Conservation (phyloP, 2,888 invertebrate species). For the Bugulina stolonifera region DNA sequence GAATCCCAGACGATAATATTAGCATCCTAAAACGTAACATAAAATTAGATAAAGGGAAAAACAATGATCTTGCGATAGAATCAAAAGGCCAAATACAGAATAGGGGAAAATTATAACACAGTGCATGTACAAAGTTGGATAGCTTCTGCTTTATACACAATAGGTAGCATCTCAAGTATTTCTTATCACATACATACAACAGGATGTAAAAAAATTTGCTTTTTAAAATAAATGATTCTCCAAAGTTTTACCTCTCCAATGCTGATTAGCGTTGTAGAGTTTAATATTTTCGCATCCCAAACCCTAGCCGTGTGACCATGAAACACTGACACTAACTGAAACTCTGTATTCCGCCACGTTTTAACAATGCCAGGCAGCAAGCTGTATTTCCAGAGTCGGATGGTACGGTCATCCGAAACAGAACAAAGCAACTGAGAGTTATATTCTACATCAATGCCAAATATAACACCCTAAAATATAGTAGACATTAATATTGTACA, state of each 20-base stretch:
- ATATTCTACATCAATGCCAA: background rate
- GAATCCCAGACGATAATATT: background rate
- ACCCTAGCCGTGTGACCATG: background rate
- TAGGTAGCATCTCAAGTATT: too few relatives aligned
- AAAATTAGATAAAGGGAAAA: too few relatives aligned
- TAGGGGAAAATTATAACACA: too few relatives aligned
- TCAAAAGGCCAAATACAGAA: too few relatives aligned
- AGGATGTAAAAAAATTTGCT: too few relatives aligned
- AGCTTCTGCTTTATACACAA: too few relatives aligned
- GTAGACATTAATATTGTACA: too few relatives aligned
- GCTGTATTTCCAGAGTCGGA: background rate
- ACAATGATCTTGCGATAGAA: too few relatives aligned
- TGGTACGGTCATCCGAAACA: background rate
- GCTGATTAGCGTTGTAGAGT: background rate
- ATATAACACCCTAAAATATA: background rate
- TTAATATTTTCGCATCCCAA: background rate
- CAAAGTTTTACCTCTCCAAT: background rate
- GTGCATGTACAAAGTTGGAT: too few relatives aligned
- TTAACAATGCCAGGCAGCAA: background rate
- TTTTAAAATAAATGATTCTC: too few relatives aligned
- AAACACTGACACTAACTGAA: background rate
- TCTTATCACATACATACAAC: too few relatives aligned
- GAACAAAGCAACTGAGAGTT: background rate
- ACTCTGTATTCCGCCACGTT: background rate
- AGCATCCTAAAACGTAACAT: background rate